A percentile compares a stretch with the other conserved stretches of the same genome.
Evolutionary conservation across 2,888 invertebrate genomes (phyloP).

Genomic region (Drosophila sordidula): DNA sequence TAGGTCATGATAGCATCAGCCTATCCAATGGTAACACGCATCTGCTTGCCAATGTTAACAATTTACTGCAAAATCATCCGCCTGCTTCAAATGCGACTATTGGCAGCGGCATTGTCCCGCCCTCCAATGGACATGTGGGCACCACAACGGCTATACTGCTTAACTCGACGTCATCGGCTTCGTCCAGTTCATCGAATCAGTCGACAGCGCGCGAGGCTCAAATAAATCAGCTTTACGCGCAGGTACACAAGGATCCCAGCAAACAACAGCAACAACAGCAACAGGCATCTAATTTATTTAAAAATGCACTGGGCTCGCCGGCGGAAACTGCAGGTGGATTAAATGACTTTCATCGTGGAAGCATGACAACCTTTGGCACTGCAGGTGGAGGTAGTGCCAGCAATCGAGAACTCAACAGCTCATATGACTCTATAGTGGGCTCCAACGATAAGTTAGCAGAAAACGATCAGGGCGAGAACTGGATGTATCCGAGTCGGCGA

Average conservation of each 20-base stretch:
- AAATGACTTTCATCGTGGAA: slow-evolving; percentile 82
- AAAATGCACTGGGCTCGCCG: slow-evolving; percentile 77
- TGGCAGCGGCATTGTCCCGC: slow-evolving; percentile 28
- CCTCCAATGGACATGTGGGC: slow-evolving; percentile 73
- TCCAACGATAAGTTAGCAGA: slow-evolving; percentile 85
- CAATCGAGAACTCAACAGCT: slow-evolving; percentile 85
- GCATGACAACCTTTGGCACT: slow-evolving; percentile 83
- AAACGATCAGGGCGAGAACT: slow-evolving; percentile 84
- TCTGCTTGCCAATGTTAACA: slow-evolving; percentile 86
- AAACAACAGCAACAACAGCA: slow-evolving; percentile 65
- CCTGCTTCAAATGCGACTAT: slow-evolving; percentile 54
- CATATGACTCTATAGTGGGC: slow-evolving; percentile 85
- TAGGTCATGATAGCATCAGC: slow-evolving; percentile 55
- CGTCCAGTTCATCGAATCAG: slow-evolving; percentile 75
- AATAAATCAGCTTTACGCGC: slow-evolving; percentile 86
- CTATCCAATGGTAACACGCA: slow-evolving; percentile 86
- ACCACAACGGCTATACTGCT: slow-evolving; percentile 83
- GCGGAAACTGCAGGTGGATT: slow-evolving; percentile 61
- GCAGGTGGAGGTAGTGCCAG: slow-evolving; percentile 67
- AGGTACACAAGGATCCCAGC: slow-evolving; percentile 86
- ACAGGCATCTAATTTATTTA: slow-evolving; percentile 80
- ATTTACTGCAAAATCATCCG: slow-evolving; percentile 78
- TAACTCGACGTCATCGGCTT: slow-evolving; percentile 78
- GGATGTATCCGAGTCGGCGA: slow-evolving; percentile 85
- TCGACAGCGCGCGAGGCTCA: slow-evolving; percentile 83